Evolutionary conservation across 1,140 invertebrate species (phyloP).

Genomic region (Meloidogyne hapla): DNA sequence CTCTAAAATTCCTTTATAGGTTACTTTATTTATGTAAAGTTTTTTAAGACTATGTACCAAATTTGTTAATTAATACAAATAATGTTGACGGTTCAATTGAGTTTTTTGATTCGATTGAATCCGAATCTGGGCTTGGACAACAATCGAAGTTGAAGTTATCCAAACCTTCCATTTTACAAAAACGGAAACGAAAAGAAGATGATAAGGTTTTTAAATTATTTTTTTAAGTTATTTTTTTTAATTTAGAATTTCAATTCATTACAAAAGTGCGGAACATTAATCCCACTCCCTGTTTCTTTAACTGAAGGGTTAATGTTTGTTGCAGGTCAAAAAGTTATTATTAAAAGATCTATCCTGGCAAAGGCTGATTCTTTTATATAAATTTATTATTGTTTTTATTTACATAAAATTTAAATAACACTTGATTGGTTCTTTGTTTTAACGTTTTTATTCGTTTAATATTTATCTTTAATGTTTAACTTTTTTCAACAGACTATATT

Average conservation of each 20-base stretch:
- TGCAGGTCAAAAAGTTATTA: not conserved
- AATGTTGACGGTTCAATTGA: not conserved
- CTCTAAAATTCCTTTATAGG: no score
- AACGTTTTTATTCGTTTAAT: not conserved
- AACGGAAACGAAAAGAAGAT: not conserved
- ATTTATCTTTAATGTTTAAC: not conserved
- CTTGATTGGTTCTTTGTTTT: not conserved
- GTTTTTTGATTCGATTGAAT: not conserved
- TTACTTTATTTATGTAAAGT: no score
- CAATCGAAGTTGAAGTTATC: not conserved
- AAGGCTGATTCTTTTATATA: not conserved
- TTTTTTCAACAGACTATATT: not conserved
- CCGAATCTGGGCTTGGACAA: not conserved
- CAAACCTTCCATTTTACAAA: not conserved
- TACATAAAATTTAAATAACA: no score
- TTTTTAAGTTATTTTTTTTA: not conserved
- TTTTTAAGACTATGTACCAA: constrained; percentile 51
- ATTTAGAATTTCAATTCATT: not conserved
- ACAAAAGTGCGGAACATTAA: not conserved
- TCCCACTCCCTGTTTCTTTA: not conserved
- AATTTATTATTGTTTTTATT: no score
- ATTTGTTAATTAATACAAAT: constrained; percentile 19
- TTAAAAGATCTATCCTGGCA: not conserved
- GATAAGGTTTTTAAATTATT: not conserved
- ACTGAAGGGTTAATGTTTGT: not conserved